Percentiles rank a stretch among this genome's conserved stretches.
Evolutionary conservation across 2,888 invertebrate genomes (phyloP).

Genomic region (Chaetoderma sp.): DNA sequence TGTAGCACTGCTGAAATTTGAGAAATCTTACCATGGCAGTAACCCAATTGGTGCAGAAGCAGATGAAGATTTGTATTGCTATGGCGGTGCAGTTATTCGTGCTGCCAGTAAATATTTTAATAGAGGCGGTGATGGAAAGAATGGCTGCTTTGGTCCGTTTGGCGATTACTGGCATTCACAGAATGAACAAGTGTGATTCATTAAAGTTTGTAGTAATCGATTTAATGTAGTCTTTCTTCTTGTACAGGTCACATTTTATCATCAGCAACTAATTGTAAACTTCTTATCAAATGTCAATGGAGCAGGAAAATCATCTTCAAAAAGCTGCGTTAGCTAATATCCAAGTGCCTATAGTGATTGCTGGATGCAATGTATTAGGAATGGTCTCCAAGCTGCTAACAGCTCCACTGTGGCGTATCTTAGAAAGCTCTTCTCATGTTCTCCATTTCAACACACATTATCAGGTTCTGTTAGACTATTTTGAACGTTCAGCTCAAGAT

Average conservation of each 20-base stretch:
- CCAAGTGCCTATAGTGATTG: slow-evolving; percentile 12
- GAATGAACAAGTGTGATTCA: slow-evolving; percentile 2
- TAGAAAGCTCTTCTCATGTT: too few relatives aligned
- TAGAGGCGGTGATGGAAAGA: slow-evolving; percentile 12
- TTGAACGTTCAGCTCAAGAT: too few relatives aligned
- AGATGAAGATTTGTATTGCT: too few relatives aligned
- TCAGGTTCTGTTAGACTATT: too few relatives aligned
- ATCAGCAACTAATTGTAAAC: slow-evolving; percentile 23
- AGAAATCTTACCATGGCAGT: too few relatives aligned
- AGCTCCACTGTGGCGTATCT: slow-evolving; percentile 21
- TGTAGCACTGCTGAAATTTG: too few relatives aligned
- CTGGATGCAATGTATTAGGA: slow-evolving; percentile 35
- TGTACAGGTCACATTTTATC: slow-evolving; percentile 26
- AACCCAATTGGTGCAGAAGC: not conserved
- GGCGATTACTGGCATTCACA: too few relatives aligned
- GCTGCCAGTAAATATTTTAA: slow-evolving; percentile 10
- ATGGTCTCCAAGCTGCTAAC: slow-evolving; percentile 29
- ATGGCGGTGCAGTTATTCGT: too few relatives aligned
- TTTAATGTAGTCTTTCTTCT: slow-evolving; percentile 17
- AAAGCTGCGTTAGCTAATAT: slow-evolving; percentile 33
- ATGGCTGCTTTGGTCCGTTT: not conserved
- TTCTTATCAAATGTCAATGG: slow-evolving; percentile 19
- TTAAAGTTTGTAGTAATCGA: slow-evolving; percentile 13
- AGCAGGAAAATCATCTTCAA: slow-evolving; percentile 29
- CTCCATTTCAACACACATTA: too few relatives aligned